These are phyloP conservation scores for Eurois occulta DNA, from an alignment of 2,888 invertebrate genomes.

Conservation along the genomic window DNA sequence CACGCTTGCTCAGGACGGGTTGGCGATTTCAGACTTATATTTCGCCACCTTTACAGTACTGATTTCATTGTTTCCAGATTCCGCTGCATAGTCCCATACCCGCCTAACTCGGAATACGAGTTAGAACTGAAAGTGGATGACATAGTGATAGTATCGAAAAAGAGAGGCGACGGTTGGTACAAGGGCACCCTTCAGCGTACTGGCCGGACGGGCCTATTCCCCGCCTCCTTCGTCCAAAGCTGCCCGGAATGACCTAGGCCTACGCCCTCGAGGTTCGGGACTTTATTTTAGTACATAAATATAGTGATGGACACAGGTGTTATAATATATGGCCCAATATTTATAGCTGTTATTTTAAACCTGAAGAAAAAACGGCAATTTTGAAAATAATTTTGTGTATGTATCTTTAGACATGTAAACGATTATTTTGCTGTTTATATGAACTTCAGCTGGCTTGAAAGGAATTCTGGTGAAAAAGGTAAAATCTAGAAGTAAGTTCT, in stretches of 20 bases:
- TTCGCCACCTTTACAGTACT: no score
- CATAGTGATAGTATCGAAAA: slow-evolving; percentile 97
- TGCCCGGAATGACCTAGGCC: slow-evolving; percentile 80
- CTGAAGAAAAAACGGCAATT: not conserved
- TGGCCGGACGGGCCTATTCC: slow-evolving; percentile 98
- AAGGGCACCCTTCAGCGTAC: slow-evolving; percentile 97
- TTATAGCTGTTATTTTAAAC: slow-evolving; percentile 29
- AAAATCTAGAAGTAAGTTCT: no score
- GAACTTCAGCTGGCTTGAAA: slow-evolving; percentile 24
- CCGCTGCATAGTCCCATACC: slow-evolving; percentile 98
- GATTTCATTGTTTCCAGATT: slow-evolving; percentile 89
- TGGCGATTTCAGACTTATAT: no score
- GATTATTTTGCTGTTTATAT: slow-evolving; percentile 1
- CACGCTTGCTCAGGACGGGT: no score
- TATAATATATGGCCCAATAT: slow-evolving; percentile 53
- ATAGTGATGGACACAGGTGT: slow-evolving; percentile 62
- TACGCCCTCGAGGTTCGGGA: slow-evolving; percentile 70
- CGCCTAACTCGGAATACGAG: slow-evolving; percentile 98
- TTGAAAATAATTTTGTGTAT: not conserved
- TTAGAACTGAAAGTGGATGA: slow-evolving; percentile 97
- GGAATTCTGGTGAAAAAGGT: not conserved
- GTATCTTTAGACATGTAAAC: not conserved
- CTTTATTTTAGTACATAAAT: slow-evolving; percentile 66
- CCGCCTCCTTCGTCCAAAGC: slow-evolving; percentile 97
- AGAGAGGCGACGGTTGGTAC: slow-evolving; percentile 98